Conservation (phyloP, 1,140 invertebrate species). For the Proales similis region DNA sequence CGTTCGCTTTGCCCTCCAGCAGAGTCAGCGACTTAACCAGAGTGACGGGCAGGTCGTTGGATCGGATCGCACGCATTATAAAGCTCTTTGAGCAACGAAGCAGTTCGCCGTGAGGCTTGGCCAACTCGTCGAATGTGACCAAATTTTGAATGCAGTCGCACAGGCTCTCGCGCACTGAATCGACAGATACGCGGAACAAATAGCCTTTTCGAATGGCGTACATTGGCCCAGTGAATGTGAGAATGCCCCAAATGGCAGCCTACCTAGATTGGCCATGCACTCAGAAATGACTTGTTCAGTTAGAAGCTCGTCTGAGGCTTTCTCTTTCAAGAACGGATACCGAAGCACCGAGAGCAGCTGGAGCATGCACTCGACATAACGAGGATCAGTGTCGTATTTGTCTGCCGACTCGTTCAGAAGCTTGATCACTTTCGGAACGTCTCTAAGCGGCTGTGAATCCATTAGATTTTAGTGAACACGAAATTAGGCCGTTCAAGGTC, state of each 20-base stretch:
- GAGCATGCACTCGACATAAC: slow-evolving; percentile 47
- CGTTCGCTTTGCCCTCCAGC: slow-evolving; percentile 46
- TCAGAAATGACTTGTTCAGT: slow-evolving; percentile 51
- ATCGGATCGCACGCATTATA: slow-evolving; percentile 46
- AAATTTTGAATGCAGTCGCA: slow-evolving; percentile 24
- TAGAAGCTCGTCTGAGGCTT: slow-evolving; percentile 50
- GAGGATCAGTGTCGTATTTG: slow-evolving; percentile 43
- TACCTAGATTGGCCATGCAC: slow-evolving; percentile 51
- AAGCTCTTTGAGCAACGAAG: slow-evolving; percentile 44
- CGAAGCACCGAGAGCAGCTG: slow-evolving; percentile 48
- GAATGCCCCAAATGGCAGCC: not conserved
- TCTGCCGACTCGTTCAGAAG: slow-evolving; percentile 51
- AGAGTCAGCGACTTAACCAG: slow-evolving; percentile 50
- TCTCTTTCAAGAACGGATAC: slow-evolving; percentile 51
- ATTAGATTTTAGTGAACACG: not conserved
- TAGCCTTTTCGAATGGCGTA: slow-evolving; percentile 17
- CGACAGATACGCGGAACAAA: slow-evolving; percentile 20
- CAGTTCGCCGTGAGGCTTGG: slow-evolving; percentile 43
- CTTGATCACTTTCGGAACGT: slow-evolving; percentile 50
- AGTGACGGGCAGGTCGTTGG: slow-evolving; percentile 52
- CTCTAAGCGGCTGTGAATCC: slow-evolving; percentile 47
- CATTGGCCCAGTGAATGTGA: slow-evolving; percentile 13
- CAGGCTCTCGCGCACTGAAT: slow-evolving; percentile 16
- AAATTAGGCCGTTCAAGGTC: slow-evolving; percentile 41
- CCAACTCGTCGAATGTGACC: slow-evolving; percentile 13